phyloP scores from a whole-genome alignment of 2,113 vertebrate genomes.

The Indicator maculatus region DNA sequence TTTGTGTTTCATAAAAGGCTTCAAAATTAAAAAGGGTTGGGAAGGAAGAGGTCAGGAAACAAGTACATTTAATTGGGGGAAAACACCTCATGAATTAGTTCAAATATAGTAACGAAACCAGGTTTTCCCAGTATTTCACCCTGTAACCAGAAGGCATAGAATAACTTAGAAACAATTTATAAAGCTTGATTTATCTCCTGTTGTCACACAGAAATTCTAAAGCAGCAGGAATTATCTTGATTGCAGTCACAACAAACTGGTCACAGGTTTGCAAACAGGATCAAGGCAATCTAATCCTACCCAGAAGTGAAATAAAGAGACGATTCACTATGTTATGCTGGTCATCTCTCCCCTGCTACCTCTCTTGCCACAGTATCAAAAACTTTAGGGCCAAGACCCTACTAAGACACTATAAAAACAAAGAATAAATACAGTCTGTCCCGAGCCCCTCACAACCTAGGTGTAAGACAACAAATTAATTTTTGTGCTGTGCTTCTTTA shows the following conservation, averaged over 20 bases:
- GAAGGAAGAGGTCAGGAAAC: background rate
- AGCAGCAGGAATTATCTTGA: background rate
- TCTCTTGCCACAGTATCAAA: background rate
- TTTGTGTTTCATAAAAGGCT: background rate
- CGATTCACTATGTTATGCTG: background rate
- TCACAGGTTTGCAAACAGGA: background rate
- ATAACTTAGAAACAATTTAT: constrained; percentile 23
- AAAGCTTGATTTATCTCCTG: constrained; percentile 4
- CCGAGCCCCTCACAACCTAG: background rate
- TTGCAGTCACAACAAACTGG: background rate
- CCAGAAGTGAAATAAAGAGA: background rate
- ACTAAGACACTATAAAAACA: background rate
- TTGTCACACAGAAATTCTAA: constrained; percentile 25
- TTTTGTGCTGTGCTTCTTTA: background rate
- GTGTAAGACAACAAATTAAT: background rate
- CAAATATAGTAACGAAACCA: constrained; percentile 4
- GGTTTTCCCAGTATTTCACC: background rate
- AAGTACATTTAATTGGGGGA: background rate
- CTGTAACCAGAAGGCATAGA: background rate
- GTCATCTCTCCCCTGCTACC: background rate
- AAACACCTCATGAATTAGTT: constrained; percentile 21
- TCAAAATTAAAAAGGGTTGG: background rate
- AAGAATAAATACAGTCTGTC: background rate
- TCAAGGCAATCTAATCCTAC: background rate
- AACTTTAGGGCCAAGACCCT: background rate